Evolutionary conservation across 1,140 invertebrate genomes (phyloP).

Genomic region (Brachystomella parvula): DNA sequence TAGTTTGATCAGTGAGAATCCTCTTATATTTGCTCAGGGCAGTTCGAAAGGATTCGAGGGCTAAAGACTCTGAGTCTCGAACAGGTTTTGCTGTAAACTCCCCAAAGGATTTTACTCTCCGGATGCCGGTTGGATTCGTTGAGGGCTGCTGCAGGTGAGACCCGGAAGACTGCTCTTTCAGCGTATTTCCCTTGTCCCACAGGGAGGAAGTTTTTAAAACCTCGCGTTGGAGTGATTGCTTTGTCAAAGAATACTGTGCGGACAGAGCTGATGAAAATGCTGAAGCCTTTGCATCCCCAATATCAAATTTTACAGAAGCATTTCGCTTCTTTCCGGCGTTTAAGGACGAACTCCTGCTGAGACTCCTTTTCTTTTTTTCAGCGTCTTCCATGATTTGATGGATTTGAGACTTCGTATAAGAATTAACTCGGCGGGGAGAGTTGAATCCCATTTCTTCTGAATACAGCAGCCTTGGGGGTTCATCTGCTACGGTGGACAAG

Average conservation of each 20-base stretch:
- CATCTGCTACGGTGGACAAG: constrained; percentile 39
- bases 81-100: not conserved
- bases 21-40: not conserved
- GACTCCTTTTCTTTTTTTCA: not conserved
- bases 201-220: not conserved
- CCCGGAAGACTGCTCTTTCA: not conserved
- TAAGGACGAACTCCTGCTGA: too few relatives aligned
- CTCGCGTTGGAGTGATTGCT: constrained; percentile 20
- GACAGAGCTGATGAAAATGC: constrained; percentile 16
- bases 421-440: constrained; percentile 37
- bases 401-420: constrained; percentile 39
- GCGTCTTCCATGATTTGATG: not conserved
- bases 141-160: not conserved
- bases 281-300: constrained; percentile 1
- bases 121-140: not conserved
- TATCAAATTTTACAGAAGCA: constrained; percentile 9
- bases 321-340: not conserved
- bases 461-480: constrained; percentile 61
- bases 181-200: constrained; percentile 6
- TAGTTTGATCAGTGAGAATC: not conserved
- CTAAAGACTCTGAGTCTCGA: too few relatives aligned
- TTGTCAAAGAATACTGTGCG: constrained; percentile 29
- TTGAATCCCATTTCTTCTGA: constrained; percentile 57
- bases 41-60: too few relatives aligned
- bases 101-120: not conserved